Base-by-base conservation (phyloP, 2,888 invertebrate species). In the Suillia variegata region DNA sequence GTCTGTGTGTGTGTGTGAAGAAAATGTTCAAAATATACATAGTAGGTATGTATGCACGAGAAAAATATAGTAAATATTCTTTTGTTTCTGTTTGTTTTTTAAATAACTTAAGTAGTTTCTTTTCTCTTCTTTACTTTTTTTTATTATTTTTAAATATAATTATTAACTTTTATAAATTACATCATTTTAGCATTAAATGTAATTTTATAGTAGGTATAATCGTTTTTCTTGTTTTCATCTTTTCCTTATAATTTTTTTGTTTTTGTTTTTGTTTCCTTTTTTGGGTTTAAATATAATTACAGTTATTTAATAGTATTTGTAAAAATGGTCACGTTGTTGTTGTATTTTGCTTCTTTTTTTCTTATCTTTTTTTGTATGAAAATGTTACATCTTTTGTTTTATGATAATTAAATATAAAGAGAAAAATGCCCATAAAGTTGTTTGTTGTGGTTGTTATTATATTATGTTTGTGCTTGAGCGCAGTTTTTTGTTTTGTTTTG, bases 41-140 rank as follows among this genome's bases (percentile, higher is more conserved):
- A 18, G 20, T 18, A 45, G 18, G 61, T 50, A n/a, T 62, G 22
- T 57, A 56, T 64, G 64, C 67, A 67, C 68, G 70, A 70, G 73
- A 71, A 71, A 71, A 71, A 73, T 71, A 71, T 72, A 69, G 64
- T 72, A 69, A 66, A 67, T 62, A 67, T 69, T 50, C n/a, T n/a
- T 59, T 15, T 20, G 47, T 58, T 56, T 58, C 61, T 49, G 48
- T 48, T 62, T 55, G 38, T 58, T 54, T 56, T n/a, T 20, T 22
- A 34, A 49, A 57, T 58, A 64, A 47, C 63, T 53, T 70, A 63
- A 51, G 58, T 63, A 62, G 63, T 61, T 59, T 53, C 62, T 13
- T 57, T 3, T 59, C 20, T 56, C 15, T 56, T 15, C 56, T 21
- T 59, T 24, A 58, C 34, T 55, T 33, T 63, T 34, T 63, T 8